These are phyloP conservation scores for Sterna hirundo DNA, from an alignment of 2,113 vertebrate genomes.

Conservation along the genomic window DNA sequence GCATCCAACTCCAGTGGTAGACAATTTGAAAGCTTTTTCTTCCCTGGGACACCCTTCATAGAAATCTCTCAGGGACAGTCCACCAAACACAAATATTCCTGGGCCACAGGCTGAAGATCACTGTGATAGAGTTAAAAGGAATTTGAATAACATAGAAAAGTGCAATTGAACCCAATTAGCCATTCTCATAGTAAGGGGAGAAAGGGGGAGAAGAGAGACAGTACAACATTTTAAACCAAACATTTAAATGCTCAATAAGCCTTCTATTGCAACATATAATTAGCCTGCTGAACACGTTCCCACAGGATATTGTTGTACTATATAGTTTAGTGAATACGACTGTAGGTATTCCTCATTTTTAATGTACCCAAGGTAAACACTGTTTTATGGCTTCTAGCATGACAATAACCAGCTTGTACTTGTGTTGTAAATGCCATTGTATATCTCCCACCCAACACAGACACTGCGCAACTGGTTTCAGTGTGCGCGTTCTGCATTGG, in stretches of 20 bases:
- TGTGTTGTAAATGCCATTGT: background rate
- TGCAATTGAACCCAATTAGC: background rate
- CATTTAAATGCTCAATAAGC: background rate
- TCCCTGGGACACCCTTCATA: background rate
- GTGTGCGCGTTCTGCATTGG: background rate
- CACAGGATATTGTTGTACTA: background rate
- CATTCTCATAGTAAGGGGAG: background rate
- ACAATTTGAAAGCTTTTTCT: background rate
- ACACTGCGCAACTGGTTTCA: background rate
- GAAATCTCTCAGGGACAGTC: background rate
- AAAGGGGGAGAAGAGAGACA: background rate
- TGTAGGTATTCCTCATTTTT: background rate
- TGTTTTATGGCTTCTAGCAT: background rate
- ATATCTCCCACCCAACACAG: background rate
- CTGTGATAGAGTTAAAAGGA: background rate
- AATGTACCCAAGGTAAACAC: background rate
- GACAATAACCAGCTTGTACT: background rate
- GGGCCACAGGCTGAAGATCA: background rate
- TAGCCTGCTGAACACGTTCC: background rate
- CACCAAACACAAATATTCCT: background rate
- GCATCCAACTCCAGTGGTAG: background rate
- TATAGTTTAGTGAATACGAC: background rate
- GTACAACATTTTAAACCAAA: background rate
- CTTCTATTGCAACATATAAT: constrained; percentile 3
- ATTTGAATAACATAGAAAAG: background rate